phyloP scores from a whole-genome alignment of 1,140 invertebrate genomes.

The Pseudomyrmex pallidus region DNA sequence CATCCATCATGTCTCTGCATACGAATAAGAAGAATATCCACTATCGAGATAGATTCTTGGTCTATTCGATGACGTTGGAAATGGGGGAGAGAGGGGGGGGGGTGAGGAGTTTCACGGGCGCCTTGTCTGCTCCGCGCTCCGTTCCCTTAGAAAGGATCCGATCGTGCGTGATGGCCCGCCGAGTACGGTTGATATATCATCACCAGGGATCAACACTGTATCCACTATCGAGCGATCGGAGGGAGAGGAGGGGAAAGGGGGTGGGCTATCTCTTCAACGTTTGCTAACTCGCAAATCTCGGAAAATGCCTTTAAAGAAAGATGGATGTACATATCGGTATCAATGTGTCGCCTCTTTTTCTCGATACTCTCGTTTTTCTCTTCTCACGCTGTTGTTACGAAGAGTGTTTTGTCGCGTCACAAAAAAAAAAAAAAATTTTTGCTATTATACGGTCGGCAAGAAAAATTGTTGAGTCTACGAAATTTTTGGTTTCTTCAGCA shows the following conservation, averaged over 20 bases:
- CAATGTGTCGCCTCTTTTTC: no score
- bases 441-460: no score
- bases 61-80: constrained; percentile 24
- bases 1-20: not conserved
- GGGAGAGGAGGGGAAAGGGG: no score
- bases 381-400: no score
- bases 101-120: constrained; percentile 7
- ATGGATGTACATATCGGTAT: constrained; percentile 44
- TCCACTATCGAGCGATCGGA: constrained; percentile 29
- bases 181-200: constrained; percentile 50
- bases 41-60: constrained; percentile 39
- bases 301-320: constrained; percentile 47
- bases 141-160: constrained; percentile 33
- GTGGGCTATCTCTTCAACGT: constrained; percentile 23
- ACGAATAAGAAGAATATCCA: constrained; percentile 20
- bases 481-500: no score
- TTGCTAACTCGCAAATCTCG: constrained; percentile 58
- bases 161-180: constrained; percentile 22
- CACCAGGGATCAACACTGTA: constrained; percentile 35
- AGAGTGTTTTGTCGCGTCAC: no score
- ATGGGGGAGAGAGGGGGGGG: not conserved
- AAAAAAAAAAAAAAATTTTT: no score
- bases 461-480: no score
- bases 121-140: constrained; percentile 25
- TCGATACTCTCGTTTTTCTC: no score